Evolutionary conservation across 2,888 invertebrate genomes (phyloP).

Genomic region (Folsomia manolachei): DNA sequence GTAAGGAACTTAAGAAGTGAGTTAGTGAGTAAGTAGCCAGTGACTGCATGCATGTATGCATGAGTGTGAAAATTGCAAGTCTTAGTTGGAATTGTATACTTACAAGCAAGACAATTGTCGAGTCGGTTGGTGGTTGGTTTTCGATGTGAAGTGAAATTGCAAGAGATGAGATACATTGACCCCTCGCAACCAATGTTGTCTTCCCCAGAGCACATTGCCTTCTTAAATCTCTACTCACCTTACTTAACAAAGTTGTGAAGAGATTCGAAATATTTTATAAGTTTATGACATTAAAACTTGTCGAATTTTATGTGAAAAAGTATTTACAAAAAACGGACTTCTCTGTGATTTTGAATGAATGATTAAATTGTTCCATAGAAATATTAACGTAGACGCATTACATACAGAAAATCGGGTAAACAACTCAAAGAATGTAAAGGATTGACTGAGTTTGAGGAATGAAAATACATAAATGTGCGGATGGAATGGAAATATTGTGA

Average conservation of each 20-base stretch:
- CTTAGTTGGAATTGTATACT: no score
- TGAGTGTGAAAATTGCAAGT: neutral
- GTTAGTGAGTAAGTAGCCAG: neutral
- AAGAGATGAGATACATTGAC: conserved; percentile 5
- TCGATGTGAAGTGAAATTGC: neutral
- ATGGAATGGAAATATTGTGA: no score
- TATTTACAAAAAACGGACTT: no score
- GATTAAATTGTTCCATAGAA: no score
- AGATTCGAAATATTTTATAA: neutral
- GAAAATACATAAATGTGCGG: no score
- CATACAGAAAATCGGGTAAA: no score
- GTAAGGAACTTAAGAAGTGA: neutral
- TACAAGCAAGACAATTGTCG: neutral
- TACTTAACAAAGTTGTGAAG: neutral
- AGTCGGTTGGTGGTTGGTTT: neutral
- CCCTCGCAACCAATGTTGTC: neutral
- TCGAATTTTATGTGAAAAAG: neutral
- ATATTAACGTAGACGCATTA: no score
- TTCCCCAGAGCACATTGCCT: conserved; percentile 14
- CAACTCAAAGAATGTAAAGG: no score
- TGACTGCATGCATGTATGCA: neutral
- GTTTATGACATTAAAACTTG: neutral
- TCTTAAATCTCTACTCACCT: neutral
- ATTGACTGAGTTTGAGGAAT: no score
- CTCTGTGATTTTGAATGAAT: no score